phyloP scores from a whole-genome alignment of 2,113 vertebrate genomes.

The Nothobranchius furzeri region DNA sequence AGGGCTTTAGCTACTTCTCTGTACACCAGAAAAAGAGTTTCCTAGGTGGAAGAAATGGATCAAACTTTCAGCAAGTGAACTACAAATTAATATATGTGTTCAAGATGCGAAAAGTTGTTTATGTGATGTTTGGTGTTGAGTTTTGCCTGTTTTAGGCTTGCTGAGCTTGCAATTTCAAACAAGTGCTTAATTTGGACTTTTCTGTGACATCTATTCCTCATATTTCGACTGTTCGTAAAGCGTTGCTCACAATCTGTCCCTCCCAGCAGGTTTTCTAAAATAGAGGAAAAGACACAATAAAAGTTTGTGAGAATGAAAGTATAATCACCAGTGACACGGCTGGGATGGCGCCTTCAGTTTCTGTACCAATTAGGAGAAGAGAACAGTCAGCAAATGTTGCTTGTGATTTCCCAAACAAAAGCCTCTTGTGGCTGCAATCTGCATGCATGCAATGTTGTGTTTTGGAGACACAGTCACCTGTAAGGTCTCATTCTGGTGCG shows the following conservation, averaged over 20 bases:
- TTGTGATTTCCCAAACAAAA: conserved; percentile 51
- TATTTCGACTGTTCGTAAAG: conserved; percentile 52
- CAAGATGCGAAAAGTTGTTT: conserved; percentile 12
- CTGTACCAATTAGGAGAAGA: conserved; percentile 63
- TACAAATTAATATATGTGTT: not conserved
- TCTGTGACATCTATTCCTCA: conserved; percentile 26
- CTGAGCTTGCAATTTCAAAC: conserved; percentile 4
- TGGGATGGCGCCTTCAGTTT: conserved; percentile 56
- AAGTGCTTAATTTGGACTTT: too few species aligned
- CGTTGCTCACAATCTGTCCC: conserved; percentile 53
- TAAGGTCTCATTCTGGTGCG: conserved; percentile 33
- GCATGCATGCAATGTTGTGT: conserved; percentile 10
- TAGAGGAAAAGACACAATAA: conserved; percentile 24
- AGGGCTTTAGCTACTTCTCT: too few species aligned
- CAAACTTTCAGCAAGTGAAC: conserved; percentile 17
- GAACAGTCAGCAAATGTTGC: conserved; percentile 62
- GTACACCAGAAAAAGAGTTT: not conserved
- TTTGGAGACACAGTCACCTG: conserved; percentile 50
- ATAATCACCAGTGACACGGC: conserved; percentile 68
- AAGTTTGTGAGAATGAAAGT: conserved; percentile 37
- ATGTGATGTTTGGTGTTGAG: conserved; percentile 42
- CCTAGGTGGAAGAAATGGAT: conserved; percentile 30
- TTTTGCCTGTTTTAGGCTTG: conserved; percentile 27
- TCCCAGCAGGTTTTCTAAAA: conserved; percentile 46
- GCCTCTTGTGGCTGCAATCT: conserved; percentile 27